These are phyloP conservation scores for Microtus obscurus DNA, from an alignment of 2,797 vertebrate genomes.

Conservation along the genomic window DNA sequence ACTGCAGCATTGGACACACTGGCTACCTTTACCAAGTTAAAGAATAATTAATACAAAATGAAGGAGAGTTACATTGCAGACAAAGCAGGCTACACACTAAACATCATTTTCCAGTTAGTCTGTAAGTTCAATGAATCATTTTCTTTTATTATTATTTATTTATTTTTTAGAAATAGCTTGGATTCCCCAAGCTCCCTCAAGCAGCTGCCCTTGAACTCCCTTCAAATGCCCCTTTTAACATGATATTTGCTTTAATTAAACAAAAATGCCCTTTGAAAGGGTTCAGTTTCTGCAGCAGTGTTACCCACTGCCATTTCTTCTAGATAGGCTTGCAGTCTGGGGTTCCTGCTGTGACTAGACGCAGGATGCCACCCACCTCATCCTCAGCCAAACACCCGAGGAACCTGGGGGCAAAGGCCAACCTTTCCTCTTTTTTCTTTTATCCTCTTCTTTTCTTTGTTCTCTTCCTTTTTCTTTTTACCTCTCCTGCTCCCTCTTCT, in stretches of 20 bases:
- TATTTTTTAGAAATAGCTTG: constrained; percentile 8
- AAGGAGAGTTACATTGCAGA: constrained; percentile 12
- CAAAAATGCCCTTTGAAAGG: constrained; percentile 57
- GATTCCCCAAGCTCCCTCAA: constrained; percentile 57
- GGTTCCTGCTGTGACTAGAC: not conserved
- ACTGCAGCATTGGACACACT: constrained; percentile 84
- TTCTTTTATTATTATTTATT: constrained; percentile 3
- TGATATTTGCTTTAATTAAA: constrained; percentile 38
- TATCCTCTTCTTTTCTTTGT: not conserved
- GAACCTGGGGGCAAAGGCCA: not conserved
- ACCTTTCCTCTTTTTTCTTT: not conserved
- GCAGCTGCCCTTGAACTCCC: constrained; percentile 86
- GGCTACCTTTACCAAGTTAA: constrained; percentile 88
- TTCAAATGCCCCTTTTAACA: constrained; percentile 53
- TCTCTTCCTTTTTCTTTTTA: not conserved
- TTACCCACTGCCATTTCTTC: not conserved
- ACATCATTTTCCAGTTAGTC: constrained; percentile 85
- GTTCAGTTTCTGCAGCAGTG: not conserved
- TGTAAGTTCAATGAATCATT: constrained; percentile 87
- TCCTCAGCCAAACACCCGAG: not conserved
- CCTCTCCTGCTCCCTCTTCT: too few relatives aligned
- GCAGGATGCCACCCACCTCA: not conserved
- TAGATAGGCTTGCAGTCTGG: not conserved
- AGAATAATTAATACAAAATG: constrained; percentile 85
- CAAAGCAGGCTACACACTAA: constrained; percentile 81